Evolutionary conservation across 2,113 vertebrate genomes (phyloP), one percentile per base, ranked within the genome.

Genomic region (Coptodon rendalli): DNA sequence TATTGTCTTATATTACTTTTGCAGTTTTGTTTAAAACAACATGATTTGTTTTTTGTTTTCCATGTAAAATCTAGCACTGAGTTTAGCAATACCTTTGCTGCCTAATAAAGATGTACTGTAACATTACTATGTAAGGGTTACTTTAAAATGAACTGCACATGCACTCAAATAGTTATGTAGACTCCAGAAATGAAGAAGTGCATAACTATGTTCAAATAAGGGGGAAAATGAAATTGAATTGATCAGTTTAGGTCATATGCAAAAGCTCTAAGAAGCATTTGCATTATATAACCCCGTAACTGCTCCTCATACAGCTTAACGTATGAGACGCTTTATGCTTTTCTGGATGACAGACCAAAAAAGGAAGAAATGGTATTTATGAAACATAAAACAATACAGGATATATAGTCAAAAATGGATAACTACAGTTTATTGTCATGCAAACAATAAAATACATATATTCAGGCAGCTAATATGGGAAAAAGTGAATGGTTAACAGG

Each of bases 381-480:
- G 63, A 71, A 71, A 40, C 0, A 0, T 22, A 3, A 40, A 22
- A 22, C 1, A 68, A 38, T 40, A 12, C 36, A 24, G n/a, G 38
- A 22, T 24, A 40, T 68, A 0, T 71, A 22, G 19, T 71, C 0
- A 40, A 40, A 71, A 22, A 40, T 22, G 0, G 12, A 71, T 71
- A 40, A 68, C 36, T 68, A 14, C 12, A 40, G 19, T n/a, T 66
- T 66, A 13, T 38, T 40, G 0, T 36, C 12, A 22, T 14, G 19
- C n/a, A 68, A 68, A 68, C 34, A 38, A 68, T 1, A 68, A 68
- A 66, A 68, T 40, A 0, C n/a, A 22, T 40, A 40, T 38, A 22
- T 38, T 40, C 63, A 40, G 63, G 19, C 7, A 40, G 31, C n/a
- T 40, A 40, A 1, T 71, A 71, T 16, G 66, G 1, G 0, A 13